phyloP scores from a whole-genome alignment of 64 coral and sea anemone species.

The Actinia tenebrosa region DNA sequence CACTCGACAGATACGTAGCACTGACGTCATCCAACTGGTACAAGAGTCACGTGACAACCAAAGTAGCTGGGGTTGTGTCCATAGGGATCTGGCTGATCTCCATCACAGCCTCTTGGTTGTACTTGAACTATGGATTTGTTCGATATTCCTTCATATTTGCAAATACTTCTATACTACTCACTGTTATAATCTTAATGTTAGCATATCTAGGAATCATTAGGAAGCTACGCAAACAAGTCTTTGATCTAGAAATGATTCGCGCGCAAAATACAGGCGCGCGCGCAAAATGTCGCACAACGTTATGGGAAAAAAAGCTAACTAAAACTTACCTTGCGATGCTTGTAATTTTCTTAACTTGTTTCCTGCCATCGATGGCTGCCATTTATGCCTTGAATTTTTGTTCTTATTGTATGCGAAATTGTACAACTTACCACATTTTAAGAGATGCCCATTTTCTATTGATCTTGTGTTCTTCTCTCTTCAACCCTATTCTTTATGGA shows the following conservation, averaged over 20 bases:
- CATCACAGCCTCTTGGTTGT: conserved; percentile 14
- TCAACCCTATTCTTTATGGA: conserved; percentile 68
- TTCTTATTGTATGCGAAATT: conserved; percentile 30
- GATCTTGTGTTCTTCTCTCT: conserved; percentile 53
- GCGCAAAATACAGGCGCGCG: conserved; percentile 7
- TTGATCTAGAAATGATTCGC: conserved; percentile 39
- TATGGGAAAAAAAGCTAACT: conserved; percentile 49
- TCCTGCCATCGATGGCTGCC: conserved; percentile 30
- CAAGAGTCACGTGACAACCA: conserved; percentile 31
- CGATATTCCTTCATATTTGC: conserved; percentile 62
- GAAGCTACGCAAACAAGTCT: conserved; percentile 32
- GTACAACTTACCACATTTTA: conserved; percentile 46
- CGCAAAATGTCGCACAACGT: conserved; percentile 5
- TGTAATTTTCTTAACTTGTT: conserved; percentile 47
- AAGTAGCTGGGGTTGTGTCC: conserved; percentile 4
- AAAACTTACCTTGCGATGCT: conserved; percentile 57
- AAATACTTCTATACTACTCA: conserved; percentile 43
- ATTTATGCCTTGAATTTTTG: conserved; percentile 66
- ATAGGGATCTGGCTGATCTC: conserved; percentile 45
- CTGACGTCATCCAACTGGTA: conserved; percentile 49
- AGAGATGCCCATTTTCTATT: conserved; percentile 76
- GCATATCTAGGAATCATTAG: conserved; percentile 42
- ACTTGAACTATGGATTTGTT: conserved; percentile 43
- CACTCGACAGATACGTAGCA: conserved; percentile 69
- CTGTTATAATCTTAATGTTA: conserved; percentile 32